Evolutionary conservation across 2,797 vertebrate genomes (phyloP).

Genomic region (Monodelphis domestica): DNA sequence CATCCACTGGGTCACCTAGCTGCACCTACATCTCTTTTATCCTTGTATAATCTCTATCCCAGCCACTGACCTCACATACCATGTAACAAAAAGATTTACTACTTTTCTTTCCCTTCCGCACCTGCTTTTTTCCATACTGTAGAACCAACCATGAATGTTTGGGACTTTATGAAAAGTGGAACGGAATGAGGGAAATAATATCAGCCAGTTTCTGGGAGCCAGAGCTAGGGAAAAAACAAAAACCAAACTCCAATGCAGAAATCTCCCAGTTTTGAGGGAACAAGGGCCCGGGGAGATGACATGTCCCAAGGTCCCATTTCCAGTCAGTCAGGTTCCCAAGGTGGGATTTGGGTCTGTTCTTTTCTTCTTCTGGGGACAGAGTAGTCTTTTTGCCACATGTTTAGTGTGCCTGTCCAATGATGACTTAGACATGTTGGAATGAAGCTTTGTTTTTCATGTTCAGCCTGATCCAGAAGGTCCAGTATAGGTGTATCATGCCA

Average conservation of each 20-base stretch:
- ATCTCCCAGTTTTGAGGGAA: background rate
- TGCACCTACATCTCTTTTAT: background rate
- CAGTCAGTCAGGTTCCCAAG: background rate
- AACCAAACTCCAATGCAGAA: background rate
- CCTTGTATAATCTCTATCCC: background rate
- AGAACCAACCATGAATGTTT: background rate
- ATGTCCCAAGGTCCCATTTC: background rate
- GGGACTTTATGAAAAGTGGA: background rate
- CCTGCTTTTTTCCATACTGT: background rate
- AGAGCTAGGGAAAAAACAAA: constrained; percentile 7
- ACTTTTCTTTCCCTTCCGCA: background rate
- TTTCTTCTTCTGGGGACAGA: constrained; percentile 2
- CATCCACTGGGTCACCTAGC: background rate
- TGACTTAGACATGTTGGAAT: background rate
- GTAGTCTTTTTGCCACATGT: background rate
- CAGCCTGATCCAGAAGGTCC: constrained; percentile 2
- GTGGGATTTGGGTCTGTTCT: background rate
- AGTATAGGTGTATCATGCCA: background rate
- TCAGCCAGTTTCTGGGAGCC: background rate
- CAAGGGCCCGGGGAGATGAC: background rate
- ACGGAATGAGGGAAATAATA: background rate
- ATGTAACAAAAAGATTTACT: background rate
- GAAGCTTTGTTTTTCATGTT: background rate
- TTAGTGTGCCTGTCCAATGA: constrained; percentile 23
- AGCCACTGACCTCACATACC: background rate